Base-by-base conservation (phyloP, 2,888 invertebrate species). In the Diogma glabrata region DNA sequence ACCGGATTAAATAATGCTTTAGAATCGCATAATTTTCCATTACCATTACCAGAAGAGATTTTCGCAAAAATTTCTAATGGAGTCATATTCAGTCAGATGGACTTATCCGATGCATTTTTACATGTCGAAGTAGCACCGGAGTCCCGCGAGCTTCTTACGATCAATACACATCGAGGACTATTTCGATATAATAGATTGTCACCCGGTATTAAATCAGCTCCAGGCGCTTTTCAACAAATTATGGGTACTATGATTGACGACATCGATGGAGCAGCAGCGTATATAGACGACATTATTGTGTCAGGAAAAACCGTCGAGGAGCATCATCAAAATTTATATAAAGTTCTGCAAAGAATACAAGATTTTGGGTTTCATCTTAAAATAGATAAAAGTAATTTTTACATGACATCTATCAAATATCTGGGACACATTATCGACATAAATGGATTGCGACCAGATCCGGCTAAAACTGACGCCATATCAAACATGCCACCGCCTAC, bases 61-160 rank as follows among this genome's bases (percentile, higher is more conserved):
- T 52, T 58, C 45, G 43, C 55, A 6, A 52, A 55, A 24, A 49
- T 54, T 3, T 17, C 54, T 16, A 50, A 56, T 20, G 50, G 53
- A 48, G 54, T 17, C 8, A 28, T 54, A 24, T n/a, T n/a, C n/a
- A n/a, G n/a, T n/a, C 54, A 54, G 24, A 54, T 57, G 4, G 56
- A 58, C 38, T 43, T 58, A 4, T 53, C 55, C 16, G 57, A 59
- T 30, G 59, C 57, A 3, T 59, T 52, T 47, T 28, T 59, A 3
- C 57, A 59, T 49, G 46, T 55, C 3, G 54, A 56, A 26, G 57
- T 58, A 1, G 55, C 56, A 14, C 55, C 54, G n/a, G 49, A 56
- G 16, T 54, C 57, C 3, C 54, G 52, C 7, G 54, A 57, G 17
- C 17, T 59, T 8, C n/a, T 45, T 54, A 1, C 56, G 54, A 3